Evolutionary conservation across 1,140 invertebrate species (phyloP), one percentile per base, ranked within the genome.

Genomic region (Sinella curviseta): DNA sequence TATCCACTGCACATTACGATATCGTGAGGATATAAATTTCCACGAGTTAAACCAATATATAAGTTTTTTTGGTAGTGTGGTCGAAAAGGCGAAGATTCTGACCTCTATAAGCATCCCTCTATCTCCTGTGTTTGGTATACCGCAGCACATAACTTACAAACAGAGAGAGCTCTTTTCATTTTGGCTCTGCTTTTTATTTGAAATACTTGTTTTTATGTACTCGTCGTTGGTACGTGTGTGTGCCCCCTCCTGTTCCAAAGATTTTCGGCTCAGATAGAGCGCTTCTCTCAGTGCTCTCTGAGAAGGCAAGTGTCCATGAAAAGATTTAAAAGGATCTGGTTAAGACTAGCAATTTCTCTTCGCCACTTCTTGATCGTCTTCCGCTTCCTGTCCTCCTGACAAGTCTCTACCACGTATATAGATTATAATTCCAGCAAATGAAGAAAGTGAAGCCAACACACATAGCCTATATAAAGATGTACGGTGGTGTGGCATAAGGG

Each of bases 251-350:
- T 16, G 8, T 60, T n/a, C 57, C 8, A 26, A 60, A 14, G 12
- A 17, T 60, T 60, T n/a, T n/a, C n/a, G n/a, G n/a, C 57, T 60
- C 24, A 16, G 57, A 60, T 16, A 60, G 20, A 48, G 39, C 8
- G 8, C 8, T 48, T 20, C 20, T 48, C 39, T 48, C 8, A 48
- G 20, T 48, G 39, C 39, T 48, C 8, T 8, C 39, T 12, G 39
- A 48, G 20, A n/a, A 60, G 24, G 14, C 57, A 60, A 60, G 57
- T 60, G 57, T 60, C 57, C 57, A 60, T 60, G 57, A 60, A 60
- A 60, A 60, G 57, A 60, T 60, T 60, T 60, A 60, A 60, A 60
- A 60, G 57, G 57, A 60, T 60, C 57, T 60, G 57, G 57, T 26
- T 60, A 60, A 60, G 57, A 60, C 57, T 60, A 14, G 24, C 57